phyloP scores from a whole-genome alignment of 1,140 invertebrate species.

The Pseudomyrmex concolor region DNA sequence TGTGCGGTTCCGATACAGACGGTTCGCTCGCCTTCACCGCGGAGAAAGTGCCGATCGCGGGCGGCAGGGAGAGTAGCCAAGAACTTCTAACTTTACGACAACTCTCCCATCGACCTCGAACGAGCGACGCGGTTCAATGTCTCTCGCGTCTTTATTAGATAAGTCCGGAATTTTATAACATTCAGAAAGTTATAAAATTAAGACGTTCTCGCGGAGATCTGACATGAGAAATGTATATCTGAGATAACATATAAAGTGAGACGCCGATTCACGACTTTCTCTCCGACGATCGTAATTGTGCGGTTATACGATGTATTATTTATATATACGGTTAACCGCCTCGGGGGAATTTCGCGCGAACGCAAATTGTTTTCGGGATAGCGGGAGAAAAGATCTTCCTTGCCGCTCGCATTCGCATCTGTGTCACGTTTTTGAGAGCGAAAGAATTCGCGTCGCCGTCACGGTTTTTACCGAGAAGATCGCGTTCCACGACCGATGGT shows the following conservation, averaged over 20 bases:
- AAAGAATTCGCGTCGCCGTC: not conserved
- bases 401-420: not conserved
- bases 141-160: constrained; percentile 46
- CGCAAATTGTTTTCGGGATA: constrained; percentile 5
- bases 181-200: no score
- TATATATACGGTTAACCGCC: not conserved
- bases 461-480: not conserved
- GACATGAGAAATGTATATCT: not conserved
- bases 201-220: not conserved
- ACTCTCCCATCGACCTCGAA: constrained; percentile 79
- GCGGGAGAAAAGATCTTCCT: constrained; percentile 1
- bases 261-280: not conserved
- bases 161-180: no score
- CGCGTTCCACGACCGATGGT: constrained; percentile 3
- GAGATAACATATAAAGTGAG: not conserved
- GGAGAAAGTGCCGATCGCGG: constrained; percentile 77
- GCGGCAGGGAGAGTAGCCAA: constrained; percentile 77
- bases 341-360: no score
- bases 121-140: constrained; percentile 75
- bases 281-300: not conserved
- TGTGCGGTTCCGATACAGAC: constrained; percentile 55
- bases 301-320: not conserved
- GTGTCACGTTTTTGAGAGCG: constrained; percentile 17
- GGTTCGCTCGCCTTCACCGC: constrained; percentile 66
- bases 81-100: constrained; percentile 76